Base-by-base conservation (phyloP, 2,888 invertebrate species). In the Ophioninae sp. region DNA sequence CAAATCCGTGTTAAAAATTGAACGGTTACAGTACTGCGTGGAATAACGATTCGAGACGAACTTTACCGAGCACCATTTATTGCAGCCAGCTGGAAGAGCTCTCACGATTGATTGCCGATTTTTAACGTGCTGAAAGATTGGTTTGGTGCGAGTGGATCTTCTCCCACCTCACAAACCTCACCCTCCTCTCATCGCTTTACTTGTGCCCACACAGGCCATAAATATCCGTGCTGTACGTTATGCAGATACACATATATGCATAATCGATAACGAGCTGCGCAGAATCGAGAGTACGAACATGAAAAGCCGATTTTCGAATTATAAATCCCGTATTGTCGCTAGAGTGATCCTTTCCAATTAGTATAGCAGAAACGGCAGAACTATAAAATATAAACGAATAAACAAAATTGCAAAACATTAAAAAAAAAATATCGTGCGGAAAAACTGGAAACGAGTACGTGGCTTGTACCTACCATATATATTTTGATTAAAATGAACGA, bases 261-360 rank as follows among this genome's bases (percentile, higher is more conserved):
- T 63, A 69, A 75, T 75, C 63, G 37, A 69, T 73, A 51, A 73
- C 20, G 58, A 59, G 37, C 77, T 63, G 59, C 44, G 63, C 30
- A 22, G 2, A n/a, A 56, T 75, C 44, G 74, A 80, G 44, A 69
- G 63, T 61, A 58, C 58, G 51, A 69, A 37, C 44, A 39, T 23
- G 69, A 23, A 64, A 80, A 63, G 69, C 68, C 59, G 80, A 80
- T 75, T 80, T 75, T 63, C 80, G 63, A 74, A 74, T 75, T 74
- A 75, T 75, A 17, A 74, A 80, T 64, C 63, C 3, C 8, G 61
- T 56, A 22, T 39, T 41, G 51, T 23, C 17, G 20, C 7, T 37
- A 30, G 63, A 13, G 23, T n/a, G 59, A 41, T 59, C 59, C 58
- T 56, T 6, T 72, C 71, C 76, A 71, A 68, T 68, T 68, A 68